Evolutionary conservation across 2,888 invertebrate species (phyloP).

Genomic region (Sinodicranocentrus sp.): DNA sequence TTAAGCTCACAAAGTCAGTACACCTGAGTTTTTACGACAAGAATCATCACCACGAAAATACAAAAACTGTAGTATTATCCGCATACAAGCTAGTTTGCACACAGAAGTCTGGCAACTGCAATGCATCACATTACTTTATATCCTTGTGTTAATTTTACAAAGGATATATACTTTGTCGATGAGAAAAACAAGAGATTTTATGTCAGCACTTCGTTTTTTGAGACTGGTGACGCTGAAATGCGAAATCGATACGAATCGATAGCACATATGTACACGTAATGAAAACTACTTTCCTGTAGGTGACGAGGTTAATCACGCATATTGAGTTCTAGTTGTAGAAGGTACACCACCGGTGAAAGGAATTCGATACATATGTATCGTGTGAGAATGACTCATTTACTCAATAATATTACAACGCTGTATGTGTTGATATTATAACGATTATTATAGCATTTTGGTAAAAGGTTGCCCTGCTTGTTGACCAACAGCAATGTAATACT

Average conservation of each 20-base stretch:
- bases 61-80: too few species aligned
- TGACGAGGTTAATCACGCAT: neutral
- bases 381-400: constrained; percentile 62
- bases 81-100: too few species aligned
- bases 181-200: neutral
- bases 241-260: constrained; percentile 52
- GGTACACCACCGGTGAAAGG: constrained; percentile 57
- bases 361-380: constrained; percentile 26
- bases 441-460: constrained; percentile 13
- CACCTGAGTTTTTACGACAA: too few species aligned
- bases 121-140: too few species aligned
- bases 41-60: too few species aligned
- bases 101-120: too few species aligned
- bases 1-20: too few species aligned
- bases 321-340: neutral
- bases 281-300: constrained; percentile 5
- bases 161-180: too few species aligned
- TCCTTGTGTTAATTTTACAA: too few species aligned
- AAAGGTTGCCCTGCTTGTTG: constrained; percentile 8
- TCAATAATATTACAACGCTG: constrained; percentile 3
- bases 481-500: constrained; percentile 5
- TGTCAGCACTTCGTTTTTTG: neutral
- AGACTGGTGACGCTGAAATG: constrained; percentile 16
- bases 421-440: neutral
- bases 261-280: neutral